Base-by-base conservation (phyloP, 2,113 vertebrate genomes). In the Callocephalon fimbriatum region DNA sequence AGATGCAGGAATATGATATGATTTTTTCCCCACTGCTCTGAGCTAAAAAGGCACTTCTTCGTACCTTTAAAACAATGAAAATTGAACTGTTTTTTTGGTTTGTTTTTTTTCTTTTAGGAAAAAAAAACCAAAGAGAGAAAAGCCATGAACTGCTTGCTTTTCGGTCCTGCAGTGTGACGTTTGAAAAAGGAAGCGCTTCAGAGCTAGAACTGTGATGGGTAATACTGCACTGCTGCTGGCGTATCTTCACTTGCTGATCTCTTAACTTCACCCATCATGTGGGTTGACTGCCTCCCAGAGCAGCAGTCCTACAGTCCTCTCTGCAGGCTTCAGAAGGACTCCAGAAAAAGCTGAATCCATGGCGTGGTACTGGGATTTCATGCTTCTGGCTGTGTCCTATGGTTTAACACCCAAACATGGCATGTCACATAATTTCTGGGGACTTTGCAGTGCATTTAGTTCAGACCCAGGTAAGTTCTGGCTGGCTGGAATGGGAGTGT, bases 371-470 rank as follows among this genome's bases (percentile, higher is more conserved):
- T 59, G 61, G 42, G 8, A 21, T 79, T 68, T 50, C 79, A 16
- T 0, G 0, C 22, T 1, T 8, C 59, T 16, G 35, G 16, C 53
- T 17, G 42, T 1, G 7, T 32, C 77, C 65, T 54, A 1, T 0
- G 3, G 61, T 16, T 56, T 51, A 42, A 70, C 1, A 12, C 67
- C 53, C 19, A 12, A 56, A 68, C 44, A 3, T 2, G 2, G 35
- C 8, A 0, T 5, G 27, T 51, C 13, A 1, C 40, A 3, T 51
- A 10, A 0, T 27, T 77, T 74, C 76, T 35, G 51, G 62, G 66
- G 67, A 20, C 37, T 79, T 35, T 9, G 27, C 59, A 20, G 27
- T 4, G 63, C 40, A 9, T 53, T 74, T 56, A 15, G 42, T 10
- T n/a, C 67, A 27, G 35, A 73, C 42, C 66, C 84, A 82, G 63